Percentiles rank a stretch among this genome's conserved stretches.
phyloP scores from a whole-genome alignment of 2,113 vertebrate species.

The Capra hircus region DNA sequence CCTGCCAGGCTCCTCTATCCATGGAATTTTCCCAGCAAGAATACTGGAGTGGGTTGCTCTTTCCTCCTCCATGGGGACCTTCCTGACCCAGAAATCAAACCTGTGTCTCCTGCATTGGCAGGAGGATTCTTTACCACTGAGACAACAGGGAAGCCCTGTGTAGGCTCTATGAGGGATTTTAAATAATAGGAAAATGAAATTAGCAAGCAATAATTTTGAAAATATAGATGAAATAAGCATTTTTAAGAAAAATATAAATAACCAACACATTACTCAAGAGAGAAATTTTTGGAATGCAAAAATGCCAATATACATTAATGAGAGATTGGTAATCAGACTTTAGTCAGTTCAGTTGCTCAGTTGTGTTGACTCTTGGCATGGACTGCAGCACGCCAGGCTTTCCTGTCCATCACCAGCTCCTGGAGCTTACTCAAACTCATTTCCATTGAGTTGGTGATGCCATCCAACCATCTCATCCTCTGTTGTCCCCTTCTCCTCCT shows the following conservation, averaged over 20 bases:
- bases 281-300: neutral
- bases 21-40: neutral
- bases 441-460: neutral
- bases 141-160: neutral
- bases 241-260: neutral
- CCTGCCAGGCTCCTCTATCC: neutral
- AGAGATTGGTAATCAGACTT: neutral
- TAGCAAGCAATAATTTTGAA: neutral
- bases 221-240: neutral
- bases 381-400: neutral
- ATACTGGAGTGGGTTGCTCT: neutral
- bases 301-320: neutral
- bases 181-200: neutral
- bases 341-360: neutral
- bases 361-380: neutral
- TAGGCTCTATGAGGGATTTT: neutral
- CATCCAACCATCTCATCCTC: neutral
- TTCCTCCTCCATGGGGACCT: neutral
- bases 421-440: neutral
- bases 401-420: neutral
- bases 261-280: neutral
- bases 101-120: neutral
- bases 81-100: neutral
- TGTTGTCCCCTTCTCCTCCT: neutral
- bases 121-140: neutral